These are phyloP conservation scores for Scaptomyza hsui DNA, from an alignment of 1,140 invertebrate genomes.

Conservation along the genomic window DNA sequence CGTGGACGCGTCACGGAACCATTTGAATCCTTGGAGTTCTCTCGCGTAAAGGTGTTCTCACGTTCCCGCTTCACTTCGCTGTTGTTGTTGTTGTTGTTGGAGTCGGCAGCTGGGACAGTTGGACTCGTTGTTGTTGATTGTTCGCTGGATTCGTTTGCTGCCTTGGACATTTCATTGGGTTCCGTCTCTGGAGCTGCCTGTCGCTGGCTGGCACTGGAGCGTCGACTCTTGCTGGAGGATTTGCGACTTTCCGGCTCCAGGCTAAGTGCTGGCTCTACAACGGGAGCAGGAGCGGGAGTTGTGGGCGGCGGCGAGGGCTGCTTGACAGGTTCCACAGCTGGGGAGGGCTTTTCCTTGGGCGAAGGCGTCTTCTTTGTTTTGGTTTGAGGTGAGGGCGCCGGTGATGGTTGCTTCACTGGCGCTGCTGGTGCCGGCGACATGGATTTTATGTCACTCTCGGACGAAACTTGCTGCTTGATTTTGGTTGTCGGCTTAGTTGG, in stretches of 20 bases:
- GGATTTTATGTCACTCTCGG: slow-evolving; percentile 47
- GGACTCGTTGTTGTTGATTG: slow-evolving; percentile 2
- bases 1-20: slow-evolving; percentile 77
- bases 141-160: slow-evolving; percentile 5
- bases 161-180: not conserved
- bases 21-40: slow-evolving; percentile 67
- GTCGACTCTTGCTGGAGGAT: slow-evolving; percentile 62
- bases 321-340: slow-evolving; percentile 12
- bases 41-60: slow-evolving; percentile 67
- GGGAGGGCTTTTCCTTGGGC: not conserved
- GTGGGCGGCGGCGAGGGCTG: slow-evolving; percentile 19
- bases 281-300: not conserved
- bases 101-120: slow-evolving; percentile 13
- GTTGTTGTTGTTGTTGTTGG: slow-evolving; percentile 24
- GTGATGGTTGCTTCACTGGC: not conserved
- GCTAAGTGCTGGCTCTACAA: not conserved
- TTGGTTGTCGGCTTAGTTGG: slow-evolving; percentile 45
- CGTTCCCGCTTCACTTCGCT: slow-evolving; percentile 54
- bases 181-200: slow-evolving; percentile 16
- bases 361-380: not conserved
- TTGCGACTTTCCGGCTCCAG: slow-evolving; percentile 57
- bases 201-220: slow-evolving; percentile 58
- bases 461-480: slow-evolving; percentile 45
- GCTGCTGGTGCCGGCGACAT: slow-evolving; percentile 38
- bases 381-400: not conserved